These are phyloP conservation scores for Ianthella basta DNA, from an alignment of 37 sponge, comb jelly and placozoan genomes.

Conservation along the genomic window DNA sequence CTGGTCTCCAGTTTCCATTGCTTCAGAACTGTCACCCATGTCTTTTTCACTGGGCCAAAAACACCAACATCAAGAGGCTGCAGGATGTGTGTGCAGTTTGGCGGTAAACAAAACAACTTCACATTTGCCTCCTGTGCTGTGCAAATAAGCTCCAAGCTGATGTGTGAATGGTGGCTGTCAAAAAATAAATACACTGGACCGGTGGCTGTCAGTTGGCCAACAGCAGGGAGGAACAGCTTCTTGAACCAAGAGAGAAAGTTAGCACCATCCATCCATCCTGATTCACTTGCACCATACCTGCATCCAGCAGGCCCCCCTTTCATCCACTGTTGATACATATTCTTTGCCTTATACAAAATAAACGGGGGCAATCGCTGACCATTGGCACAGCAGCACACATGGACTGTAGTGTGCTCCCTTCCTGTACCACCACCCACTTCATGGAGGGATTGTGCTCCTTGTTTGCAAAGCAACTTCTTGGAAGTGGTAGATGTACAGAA, in stretches of 20 bases:
- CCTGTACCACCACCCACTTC: slow-evolving; percentile 22
- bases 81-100: slow-evolving; percentile 7
- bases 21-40: neutral
- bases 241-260: slow-evolving; percentile 12
- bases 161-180: slow-evolving; percentile 16
- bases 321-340: neutral
- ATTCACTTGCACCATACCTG: neutral
- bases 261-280: slow-evolving; percentile 14
- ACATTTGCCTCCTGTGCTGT: neutral
- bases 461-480: too few species aligned
- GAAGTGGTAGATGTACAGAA: neutral
- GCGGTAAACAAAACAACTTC: neutral
- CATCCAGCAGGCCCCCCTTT: neutral
- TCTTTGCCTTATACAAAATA: neutral
- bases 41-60: slow-evolving; percentile 5
- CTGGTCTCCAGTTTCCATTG: neutral
- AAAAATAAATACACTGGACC: slow-evolving; percentile 9
- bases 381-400: neutral
- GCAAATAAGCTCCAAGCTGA: neutral
- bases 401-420: slow-evolving; percentile 23
- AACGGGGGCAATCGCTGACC: neutral
- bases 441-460: neutral
- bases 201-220: neutral
- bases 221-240: slow-evolving; percentile 12
- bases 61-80: slow-evolving; percentile 13